Base-by-base conservation (phyloP, 1,140 invertebrate genomes). In the Popillia japonica region DNA sequence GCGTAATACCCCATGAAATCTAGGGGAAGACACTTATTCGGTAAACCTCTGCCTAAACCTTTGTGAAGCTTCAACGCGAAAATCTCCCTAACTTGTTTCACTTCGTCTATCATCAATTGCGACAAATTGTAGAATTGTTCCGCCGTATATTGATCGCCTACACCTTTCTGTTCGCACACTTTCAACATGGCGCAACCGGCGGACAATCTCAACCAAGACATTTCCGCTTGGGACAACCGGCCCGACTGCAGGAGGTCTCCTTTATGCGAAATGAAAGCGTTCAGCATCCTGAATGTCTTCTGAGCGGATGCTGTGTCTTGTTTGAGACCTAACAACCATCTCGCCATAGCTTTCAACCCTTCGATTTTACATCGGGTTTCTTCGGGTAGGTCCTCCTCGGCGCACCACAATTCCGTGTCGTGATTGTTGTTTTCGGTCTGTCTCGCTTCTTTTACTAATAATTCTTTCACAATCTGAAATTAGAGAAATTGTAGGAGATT, bases 1-100 rank as follows among this genome's bases (percentile, higher is more conserved):
- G 93, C 94, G 87, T 98, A 98, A 86, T 96, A 96, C 40, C 96
- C 96, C 96, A 99, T 98, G 88, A 99, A 99, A 87, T 99, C 96
- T 75, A 99, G 87, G 2, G 97, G 97, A 72, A 99, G 89, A 86
- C 95, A 96, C 86, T 95, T 95, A 81, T 95, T 93, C 22, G 95
- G 94, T 81, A 96, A 92, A 80, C 94, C 94, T 86, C 92, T 90
- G 7, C 92, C 89, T 34, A 95, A 55, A 72, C 96, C 96, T 90
- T 98, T 98, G 86, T 99, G 96, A 64, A 99, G 87, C 89, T 99
- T 99, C 8, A 90, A 89, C 7, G 95, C 92, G 88, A 99, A 99
- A 44, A 92, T 91, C 87, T 98, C 94, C 81, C 97, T 89, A 0
- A 99, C 97, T 91, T 98, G 92, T 72, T 92, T 91, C 74, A 97